Percentiles rank a stretch among this genome's conserved stretches.
phyloP scores from a whole-genome alignment of 2,113 vertebrate species.

The Ornithorhynchus anatinus region DNA sequence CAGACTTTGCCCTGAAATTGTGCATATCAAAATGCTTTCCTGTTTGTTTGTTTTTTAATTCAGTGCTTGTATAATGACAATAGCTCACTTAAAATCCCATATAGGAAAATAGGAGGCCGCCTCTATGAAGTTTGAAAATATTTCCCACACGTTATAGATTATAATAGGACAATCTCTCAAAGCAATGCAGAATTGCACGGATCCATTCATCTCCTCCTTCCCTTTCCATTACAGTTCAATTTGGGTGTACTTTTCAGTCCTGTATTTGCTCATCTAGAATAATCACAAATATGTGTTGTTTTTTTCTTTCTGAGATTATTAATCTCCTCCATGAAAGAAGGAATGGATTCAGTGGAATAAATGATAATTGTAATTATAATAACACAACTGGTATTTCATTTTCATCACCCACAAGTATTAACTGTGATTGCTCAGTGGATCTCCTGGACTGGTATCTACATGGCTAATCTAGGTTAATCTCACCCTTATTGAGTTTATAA shows the following conservation, averaged over 20 bases:
- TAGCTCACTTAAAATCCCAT: too few relatives aligned
- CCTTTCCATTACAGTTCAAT: background rate
- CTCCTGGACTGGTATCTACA: constrained; percentile 12
- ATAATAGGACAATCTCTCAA: background rate
- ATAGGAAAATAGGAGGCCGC: too few relatives aligned
- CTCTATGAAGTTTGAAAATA: background rate
- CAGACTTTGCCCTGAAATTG: too few relatives aligned
- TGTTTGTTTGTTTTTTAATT: too few relatives aligned
- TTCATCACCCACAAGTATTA: constrained; percentile 5
- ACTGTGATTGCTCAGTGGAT: constrained; percentile 35
- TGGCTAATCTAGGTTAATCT: constrained; percentile 52
- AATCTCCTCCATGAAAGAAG: constrained; percentile 7
- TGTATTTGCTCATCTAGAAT: constrained; percentile 1
- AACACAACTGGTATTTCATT: background rate
- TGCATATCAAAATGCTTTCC: too few relatives aligned
- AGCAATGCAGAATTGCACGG: background rate
- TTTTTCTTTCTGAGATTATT: constrained; percentile 4
- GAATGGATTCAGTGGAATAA: constrained; percentile 10
- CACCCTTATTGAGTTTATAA: constrained; percentile 66
- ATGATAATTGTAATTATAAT: constrained; percentile 2
- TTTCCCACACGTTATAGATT: background rate
- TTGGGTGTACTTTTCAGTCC: background rate
- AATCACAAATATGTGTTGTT: background rate
- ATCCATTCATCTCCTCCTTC: background rate
- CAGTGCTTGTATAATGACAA: too few relatives aligned